Evolutionary conservation across 2,797 vertebrate genomes (phyloP).

Genomic region (Saxicola maurus): DNA sequence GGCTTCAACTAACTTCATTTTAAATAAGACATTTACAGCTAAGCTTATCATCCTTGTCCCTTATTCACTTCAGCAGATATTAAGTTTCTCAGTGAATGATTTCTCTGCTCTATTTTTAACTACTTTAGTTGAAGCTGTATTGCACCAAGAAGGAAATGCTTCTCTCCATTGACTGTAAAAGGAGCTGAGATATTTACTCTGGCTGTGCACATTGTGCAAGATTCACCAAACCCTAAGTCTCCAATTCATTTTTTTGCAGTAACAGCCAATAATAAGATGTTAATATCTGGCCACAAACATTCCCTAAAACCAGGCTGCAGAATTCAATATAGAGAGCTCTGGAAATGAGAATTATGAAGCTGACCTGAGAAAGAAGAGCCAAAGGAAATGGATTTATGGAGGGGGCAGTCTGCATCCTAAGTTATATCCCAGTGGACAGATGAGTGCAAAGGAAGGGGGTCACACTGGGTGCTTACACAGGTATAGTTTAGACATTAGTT

Average conservation of each 20-base stretch:
- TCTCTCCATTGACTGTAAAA: neutral
- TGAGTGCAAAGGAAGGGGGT: neutral
- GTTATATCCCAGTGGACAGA: neutral
- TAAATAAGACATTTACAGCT: neutral
- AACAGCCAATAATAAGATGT: neutral
- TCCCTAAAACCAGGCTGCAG: neutral
- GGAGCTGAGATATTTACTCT: neutral
- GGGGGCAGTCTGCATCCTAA: neutral
- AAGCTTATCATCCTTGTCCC: neutral
- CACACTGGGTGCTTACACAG: neutral
- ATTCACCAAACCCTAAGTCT: neutral
- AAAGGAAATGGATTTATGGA: neutral
- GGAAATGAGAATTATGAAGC: neutral
- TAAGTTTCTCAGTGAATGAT: neutral
- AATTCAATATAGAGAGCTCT: neutral
- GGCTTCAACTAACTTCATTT: neutral
- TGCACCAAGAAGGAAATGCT: neutral
- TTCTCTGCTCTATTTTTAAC: neutral
- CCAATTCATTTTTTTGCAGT: neutral
- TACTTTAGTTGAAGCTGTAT: neutral
- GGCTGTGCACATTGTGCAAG: neutral
- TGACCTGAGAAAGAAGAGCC: neutral
- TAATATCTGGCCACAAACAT: neutral
- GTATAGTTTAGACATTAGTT: neutral
- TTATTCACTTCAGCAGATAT: neutral